These are phyloP conservation scores for Scaptomyza graminum DNA, from an alignment of 1,140 invertebrate genomes.

Conservation along the genomic window DNA sequence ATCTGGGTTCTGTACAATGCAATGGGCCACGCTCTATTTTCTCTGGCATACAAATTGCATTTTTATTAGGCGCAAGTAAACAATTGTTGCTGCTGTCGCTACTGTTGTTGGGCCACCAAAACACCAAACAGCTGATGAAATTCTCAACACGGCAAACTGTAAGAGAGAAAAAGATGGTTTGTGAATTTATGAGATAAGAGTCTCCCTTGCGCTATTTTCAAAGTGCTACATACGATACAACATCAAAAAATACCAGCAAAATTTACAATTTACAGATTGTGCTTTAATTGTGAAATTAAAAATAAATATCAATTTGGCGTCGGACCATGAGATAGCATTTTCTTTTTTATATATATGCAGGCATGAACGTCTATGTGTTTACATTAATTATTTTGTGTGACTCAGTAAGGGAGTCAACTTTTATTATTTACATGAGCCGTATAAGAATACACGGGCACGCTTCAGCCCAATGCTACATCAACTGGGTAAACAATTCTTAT, in stretches of 20 bases:
- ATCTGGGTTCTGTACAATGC: slow-evolving; percentile 64
- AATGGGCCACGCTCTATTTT: slow-evolving; percentile 71
- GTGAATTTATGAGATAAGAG: slow-evolving; percentile 36
- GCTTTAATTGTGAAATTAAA: slow-evolving; percentile 79
- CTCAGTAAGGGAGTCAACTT: slow-evolving; percentile 20
- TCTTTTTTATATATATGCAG: background rate
- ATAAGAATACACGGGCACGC: slow-evolving; percentile 20
- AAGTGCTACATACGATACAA: slow-evolving; percentile 7
- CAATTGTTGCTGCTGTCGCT: slow-evolving; percentile 42
- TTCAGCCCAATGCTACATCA: slow-evolving; percentile 28
- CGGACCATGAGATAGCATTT: slow-evolving; percentile 61
- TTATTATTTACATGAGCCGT: slow-evolving; percentile 22
- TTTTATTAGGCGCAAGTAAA: slow-evolving; percentile 69
- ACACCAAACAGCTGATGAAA: slow-evolving; percentile 42
- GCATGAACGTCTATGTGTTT: background rate
- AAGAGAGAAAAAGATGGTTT: slow-evolving; percentile 39
- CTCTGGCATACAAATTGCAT: slow-evolving; percentile 68
- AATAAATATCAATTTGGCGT: slow-evolving; percentile 52
- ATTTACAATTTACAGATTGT: slow-evolving; percentile 31
- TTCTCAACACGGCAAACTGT: slow-evolving; percentile 36
- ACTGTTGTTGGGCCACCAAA: slow-evolving; percentile 7
- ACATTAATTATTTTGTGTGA: slow-evolving; percentile 22
- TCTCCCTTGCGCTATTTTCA: slow-evolving; percentile 41
- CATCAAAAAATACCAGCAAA: slow-evolving; percentile 5
- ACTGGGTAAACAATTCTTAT: slow-evolving; percentile 36